Evolutionary conservation across 2,113 vertebrate genomes (phyloP).

Genomic region (Cranoglanis bouderius): DNA sequence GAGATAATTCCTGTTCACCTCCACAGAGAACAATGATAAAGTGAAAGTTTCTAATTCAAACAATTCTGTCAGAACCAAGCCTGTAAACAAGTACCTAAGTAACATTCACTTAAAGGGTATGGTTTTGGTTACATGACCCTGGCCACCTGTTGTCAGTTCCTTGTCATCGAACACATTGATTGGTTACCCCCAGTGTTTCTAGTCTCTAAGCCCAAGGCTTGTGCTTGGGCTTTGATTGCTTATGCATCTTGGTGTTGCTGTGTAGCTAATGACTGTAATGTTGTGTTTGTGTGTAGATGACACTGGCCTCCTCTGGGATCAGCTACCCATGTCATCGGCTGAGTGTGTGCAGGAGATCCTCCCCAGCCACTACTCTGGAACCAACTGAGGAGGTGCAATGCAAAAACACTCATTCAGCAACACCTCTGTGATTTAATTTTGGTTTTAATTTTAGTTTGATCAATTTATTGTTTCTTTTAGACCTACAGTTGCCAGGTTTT

Average conservation of each 20-base stretch:
- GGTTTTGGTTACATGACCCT: constrained; percentile 9
- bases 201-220: constrained; percentile 12
- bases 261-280: constrained; percentile 28
- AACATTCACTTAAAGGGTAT: background rate
- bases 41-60: background rate
- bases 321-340: constrained; percentile 95
- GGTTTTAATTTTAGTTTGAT: background rate
- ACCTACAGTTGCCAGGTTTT: background rate
- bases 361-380: constrained; percentile 84
- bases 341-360: constrained; percentile 90
- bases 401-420: constrained; percentile 2
- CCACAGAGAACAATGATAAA: background rate
- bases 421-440: background rate
- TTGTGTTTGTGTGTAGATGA: constrained; percentile 80
- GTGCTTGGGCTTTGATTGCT: constrained; percentile 12
- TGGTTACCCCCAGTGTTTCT: background rate
- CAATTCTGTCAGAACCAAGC: background rate
- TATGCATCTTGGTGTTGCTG: constrained; percentile 9
- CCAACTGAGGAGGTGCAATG: constrained; percentile 87
- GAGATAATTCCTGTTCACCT: constrained; percentile 3
- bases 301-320: constrained; percentile 87
- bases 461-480: background rate
- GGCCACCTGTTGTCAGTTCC: constrained; percentile 15
- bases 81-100: background rate
- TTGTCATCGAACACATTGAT: constrained; percentile 19